Evolutionary conservation across 2,113 vertebrate species (phyloP), one percentile per base, ranked within the genome.

Genomic region (Notiomystis cincta): DNA sequence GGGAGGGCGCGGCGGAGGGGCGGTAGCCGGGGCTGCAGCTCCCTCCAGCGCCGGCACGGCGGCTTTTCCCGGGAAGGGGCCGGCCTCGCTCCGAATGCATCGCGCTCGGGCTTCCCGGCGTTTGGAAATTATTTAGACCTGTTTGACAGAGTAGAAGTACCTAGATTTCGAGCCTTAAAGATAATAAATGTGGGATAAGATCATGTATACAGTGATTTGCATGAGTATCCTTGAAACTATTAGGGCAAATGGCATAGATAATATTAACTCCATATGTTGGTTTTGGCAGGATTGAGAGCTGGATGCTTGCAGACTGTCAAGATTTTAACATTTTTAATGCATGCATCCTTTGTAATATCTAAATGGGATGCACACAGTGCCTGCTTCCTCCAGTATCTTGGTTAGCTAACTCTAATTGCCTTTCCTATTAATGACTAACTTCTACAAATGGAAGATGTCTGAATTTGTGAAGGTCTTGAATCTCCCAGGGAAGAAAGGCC

Each of bases 11-110:
- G 3, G 33, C 2, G 27, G 3, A 9, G 80, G 64, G 38, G 65
- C 67, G 8, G 86, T 73, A 66, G 5, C 80, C 44, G 23, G 40
- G 77, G 69, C 87, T 81, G 81, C 93, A 95, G 96, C 96, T 95
- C 95, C 96, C 95, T 79, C 95, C 94, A 95, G 94, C 61, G 93
- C 92, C 67, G 7, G 57, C 67, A 13, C 57, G 0, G 61, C 35
- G 10, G 35, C 42, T 22, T 1, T 47, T 28, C 88, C 83, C 3
- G 81, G 21, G 21, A 15, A 24, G n/a, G 21, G 38, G 6, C 8
- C 15, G 15, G 48, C 15, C 80, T 6, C 42, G 42, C 64, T 10
- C 35, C 0, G 6, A 3, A 8, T 16, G 31, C 87, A 3, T 5
- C 45, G 4, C 27, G 0, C 53, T 54, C 70, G n/a, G 14, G 13